Conservation (phyloP, 2,113 vertebrate genomes). For the Chionodraco myersi region DNA sequence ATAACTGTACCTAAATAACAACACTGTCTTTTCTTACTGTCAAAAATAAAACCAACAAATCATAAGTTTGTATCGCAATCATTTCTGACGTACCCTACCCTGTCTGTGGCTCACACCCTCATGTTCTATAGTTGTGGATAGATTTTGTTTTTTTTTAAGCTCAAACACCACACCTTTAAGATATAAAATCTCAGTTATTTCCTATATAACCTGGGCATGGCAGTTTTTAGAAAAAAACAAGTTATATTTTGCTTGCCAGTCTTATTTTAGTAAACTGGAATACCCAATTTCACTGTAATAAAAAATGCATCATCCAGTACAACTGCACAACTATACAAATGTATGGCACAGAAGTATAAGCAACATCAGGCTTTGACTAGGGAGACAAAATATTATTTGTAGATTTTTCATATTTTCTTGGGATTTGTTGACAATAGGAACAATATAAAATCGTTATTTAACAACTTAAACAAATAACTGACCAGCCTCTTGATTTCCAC, state of each 20-base stretch:
- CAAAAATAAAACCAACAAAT: not conserved
- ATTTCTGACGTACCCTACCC: not conserved
- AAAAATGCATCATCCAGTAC: not conserved
- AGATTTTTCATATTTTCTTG: not conserved
- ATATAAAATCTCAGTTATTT: not conserved
- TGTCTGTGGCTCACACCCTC: not conserved
- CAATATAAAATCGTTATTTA: not conserved
- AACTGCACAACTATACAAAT: not conserved
- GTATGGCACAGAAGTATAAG: not conserved
- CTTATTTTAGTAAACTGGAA: too few relatives aligned
- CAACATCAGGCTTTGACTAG: too few relatives aligned
- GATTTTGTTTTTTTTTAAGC: not conserved
- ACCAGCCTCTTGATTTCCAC: not conserved
- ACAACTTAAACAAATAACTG: not conserved
- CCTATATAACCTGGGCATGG: too few relatives aligned
- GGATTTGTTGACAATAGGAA: constrained; percentile 7
- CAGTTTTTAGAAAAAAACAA: too few relatives aligned
- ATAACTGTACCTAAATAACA: not conserved
- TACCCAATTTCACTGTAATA: too few relatives aligned
- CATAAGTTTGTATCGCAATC: not conserved
- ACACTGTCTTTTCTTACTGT: not conserved
- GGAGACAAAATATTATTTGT: too few relatives aligned
- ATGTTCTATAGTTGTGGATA: not conserved
- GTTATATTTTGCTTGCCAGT: too few relatives aligned
- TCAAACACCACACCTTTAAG: not conserved